Evolutionary conservation across 2,888 invertebrate genomes (phyloP).

Genomic region (Tanypteryx hageni): DNA sequence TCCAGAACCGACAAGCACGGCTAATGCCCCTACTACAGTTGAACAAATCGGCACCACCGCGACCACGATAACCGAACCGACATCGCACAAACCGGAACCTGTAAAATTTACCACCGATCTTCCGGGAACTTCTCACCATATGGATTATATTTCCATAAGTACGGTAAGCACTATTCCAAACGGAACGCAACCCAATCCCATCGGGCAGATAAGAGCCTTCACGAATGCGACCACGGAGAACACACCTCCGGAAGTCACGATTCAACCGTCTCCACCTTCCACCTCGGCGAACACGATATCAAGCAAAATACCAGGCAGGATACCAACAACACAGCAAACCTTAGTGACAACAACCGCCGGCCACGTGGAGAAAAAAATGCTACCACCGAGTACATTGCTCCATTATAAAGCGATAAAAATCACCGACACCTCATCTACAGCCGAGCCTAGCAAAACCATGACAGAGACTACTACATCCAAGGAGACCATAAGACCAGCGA

Average conservation of each 20-base stretch:
- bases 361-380: neutral
- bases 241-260: neutral
- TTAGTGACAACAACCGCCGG: neutral
- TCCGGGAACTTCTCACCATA: neutral
- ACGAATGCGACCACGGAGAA: neutral
- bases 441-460: neutral
- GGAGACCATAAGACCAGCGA: neutral
- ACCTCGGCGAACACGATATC: neutral
- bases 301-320: neutral
- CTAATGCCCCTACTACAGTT: neutral
- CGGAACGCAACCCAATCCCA: neutral
- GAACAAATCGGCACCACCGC: neutral
- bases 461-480: neutral
- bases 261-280: constrained; percentile 2
- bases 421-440: neutral
- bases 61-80: neutral
- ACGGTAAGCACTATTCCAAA: neutral
- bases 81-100: neutral
- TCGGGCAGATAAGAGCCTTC: no score
- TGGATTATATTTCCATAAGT: neutral
- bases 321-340: neutral
- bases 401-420: constrained; percentile 27
- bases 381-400: neutral
- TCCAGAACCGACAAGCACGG: constrained; percentile 2
- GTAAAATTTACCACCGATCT: neutral